These are phyloP conservation scores for Alosa sapidissima DNA, from an alignment of 2,797 vertebrate species.

Conservation along the genomic window DNA sequence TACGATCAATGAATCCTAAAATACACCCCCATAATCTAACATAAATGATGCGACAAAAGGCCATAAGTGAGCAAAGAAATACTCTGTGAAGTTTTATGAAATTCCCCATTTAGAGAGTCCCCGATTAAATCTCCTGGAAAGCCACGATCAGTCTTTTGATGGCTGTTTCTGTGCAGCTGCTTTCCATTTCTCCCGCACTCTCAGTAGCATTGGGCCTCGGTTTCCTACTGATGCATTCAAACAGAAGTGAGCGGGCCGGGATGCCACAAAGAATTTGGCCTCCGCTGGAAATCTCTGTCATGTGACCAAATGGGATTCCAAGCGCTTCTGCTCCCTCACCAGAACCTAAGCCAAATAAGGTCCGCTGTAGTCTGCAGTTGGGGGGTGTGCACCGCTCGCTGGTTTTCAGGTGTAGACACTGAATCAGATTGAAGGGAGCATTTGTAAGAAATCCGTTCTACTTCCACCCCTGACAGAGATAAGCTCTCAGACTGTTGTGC, in stretches of 20 bases:
- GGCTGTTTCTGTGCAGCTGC: neutral
- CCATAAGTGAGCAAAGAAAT: neutral
- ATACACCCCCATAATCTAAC: neutral
- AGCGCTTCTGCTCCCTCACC: neutral
- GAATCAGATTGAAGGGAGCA: neutral
- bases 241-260: neutral
- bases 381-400: neutral
- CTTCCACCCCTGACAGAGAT: neutral
- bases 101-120: neutral
- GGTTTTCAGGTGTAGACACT: neutral
- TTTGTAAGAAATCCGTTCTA: constrained; percentile 16
- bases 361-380: neutral
- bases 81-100: neutral
- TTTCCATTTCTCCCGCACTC: neutral
- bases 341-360: constrained; percentile 13
- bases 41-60: neutral
- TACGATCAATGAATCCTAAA: neutral
- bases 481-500: neutral
- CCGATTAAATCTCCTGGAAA: neutral
- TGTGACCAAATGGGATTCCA: neutral
- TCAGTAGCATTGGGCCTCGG: neutral
- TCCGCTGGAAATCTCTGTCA: constrained; percentile 9
- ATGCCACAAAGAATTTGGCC: constrained; percentile 2
- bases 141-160: neutral
- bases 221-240: neutral